phyloP scores from a whole-genome alignment of 2,888 invertebrate genomes.

The Zeuzera pyrina region DNA sequence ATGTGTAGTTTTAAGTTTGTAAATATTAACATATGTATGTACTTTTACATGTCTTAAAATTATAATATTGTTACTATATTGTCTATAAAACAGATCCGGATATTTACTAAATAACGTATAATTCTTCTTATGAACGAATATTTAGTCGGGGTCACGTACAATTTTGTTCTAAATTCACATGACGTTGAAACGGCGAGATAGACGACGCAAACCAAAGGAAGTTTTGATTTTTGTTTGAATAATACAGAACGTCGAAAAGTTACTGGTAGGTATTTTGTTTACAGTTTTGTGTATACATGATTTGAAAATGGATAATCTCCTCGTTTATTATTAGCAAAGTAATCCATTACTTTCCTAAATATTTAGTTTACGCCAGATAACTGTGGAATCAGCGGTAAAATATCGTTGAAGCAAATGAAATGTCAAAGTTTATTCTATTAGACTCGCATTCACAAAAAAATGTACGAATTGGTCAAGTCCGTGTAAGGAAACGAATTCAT shows the following conservation, averaged over 20 bases:
- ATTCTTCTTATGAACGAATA: too few relatives aligned
- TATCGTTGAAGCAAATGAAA: too few relatives aligned
- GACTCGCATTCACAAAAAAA: constrained; percentile 8
- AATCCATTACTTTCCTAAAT: too few relatives aligned
- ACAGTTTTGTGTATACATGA: constrained; percentile 8
- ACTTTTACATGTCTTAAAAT: too few relatives aligned
- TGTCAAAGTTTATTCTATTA: too few relatives aligned
- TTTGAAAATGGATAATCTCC: constrained; percentile 1
- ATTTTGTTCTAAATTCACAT: constrained; percentile 41
- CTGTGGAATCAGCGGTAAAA: too few relatives aligned
- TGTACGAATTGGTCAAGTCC: constrained; percentile 20
- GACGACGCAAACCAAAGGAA: constrained; percentile 37
- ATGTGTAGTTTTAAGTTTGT: too few relatives aligned
- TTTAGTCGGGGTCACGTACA: constrained; percentile 20
- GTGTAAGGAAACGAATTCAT: constrained; percentile 35
- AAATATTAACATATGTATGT: too few relatives aligned
- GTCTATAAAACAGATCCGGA: too few relatives aligned
- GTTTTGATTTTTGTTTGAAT: constrained; percentile 51
- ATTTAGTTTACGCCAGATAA: too few relatives aligned
- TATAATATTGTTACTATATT: too few relatives aligned
- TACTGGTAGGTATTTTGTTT: constrained; percentile 23
- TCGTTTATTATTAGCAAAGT: neutral
- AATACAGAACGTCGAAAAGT: constrained; percentile 29
- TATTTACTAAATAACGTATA: too few relatives aligned
- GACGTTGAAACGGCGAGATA: constrained; percentile 28